Evolutionary conservation across 2,797 vertebrate species (phyloP).

Genomic region (Urophycis tenuis): DNA sequence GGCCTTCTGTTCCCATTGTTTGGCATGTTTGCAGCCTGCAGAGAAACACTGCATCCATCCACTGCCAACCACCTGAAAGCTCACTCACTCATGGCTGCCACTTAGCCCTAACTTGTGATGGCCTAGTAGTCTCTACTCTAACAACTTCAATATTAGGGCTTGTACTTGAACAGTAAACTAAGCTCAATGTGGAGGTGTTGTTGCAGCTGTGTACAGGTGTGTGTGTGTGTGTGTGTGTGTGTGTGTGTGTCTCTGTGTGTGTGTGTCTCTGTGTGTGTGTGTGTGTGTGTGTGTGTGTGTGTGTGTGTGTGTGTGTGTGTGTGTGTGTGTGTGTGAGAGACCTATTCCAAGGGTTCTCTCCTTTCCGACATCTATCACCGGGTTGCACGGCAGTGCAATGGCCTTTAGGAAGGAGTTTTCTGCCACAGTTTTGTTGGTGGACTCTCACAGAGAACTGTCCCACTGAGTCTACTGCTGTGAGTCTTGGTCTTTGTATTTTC

Average conservation of each 20-base stretch:
- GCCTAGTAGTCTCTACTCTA: background rate
- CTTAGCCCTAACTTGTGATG: background rate
- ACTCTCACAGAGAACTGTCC: background rate
- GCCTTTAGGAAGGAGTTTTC: background rate
- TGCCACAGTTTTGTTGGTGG: background rate
- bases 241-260: too few relatives aligned
- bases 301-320: too few relatives aligned
- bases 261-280: too few relatives aligned
- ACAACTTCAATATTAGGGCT: background rate
- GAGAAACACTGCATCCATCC: background rate
- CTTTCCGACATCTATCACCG: too few relatives aligned
- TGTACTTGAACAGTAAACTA: too few relatives aligned
- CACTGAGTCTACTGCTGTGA: background rate
- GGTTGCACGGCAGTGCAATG: background rate
- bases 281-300: background rate
- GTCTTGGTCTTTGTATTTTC: background rate
- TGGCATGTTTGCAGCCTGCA: background rate
- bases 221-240: too few relatives aligned
- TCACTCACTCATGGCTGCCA: background rate
- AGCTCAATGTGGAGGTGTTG: too few relatives aligned
- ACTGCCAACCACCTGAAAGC: background rate
- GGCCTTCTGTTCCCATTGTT: background rate
- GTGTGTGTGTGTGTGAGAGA: background rate
- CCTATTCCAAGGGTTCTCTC: too few relatives aligned
- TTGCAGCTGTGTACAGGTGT: too few relatives aligned